These are phyloP conservation scores for Mesitornis unicolor DNA, from an alignment of 2,113 vertebrate genomes.

Conservation along the genomic window DNA sequence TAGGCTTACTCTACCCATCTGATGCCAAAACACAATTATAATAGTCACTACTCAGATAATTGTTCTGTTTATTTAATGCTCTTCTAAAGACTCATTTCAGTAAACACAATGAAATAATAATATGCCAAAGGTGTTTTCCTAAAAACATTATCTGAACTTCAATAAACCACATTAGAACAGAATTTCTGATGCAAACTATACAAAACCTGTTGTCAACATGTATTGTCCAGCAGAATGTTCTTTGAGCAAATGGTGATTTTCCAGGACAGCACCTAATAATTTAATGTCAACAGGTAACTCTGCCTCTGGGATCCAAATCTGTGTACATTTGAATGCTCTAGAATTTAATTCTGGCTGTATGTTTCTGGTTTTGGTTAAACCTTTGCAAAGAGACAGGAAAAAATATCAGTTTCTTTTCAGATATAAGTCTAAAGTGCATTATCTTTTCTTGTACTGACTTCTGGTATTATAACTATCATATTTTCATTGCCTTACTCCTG, in stretches of 20 bases:
- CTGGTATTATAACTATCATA: not conserved
- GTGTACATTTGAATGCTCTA: not conserved
- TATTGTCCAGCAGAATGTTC: not conserved
- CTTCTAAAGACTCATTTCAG: not conserved
- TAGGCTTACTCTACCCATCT: not conserved
- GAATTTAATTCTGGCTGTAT: not conserved
- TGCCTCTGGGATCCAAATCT: not conserved
- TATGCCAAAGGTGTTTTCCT: not conserved
- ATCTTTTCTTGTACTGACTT: not conserved
- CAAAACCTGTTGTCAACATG: not conserved
- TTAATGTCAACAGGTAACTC: not conserved
- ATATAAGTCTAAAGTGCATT: not conserved
- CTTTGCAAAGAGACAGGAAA: not conserved
- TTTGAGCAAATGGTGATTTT: not conserved
- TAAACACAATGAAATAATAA: not conserved
- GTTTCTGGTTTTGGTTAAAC: not conserved
- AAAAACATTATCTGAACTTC: not conserved
- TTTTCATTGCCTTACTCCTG: not conserved
- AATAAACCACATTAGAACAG: not conserved
- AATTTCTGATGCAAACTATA: not conserved
- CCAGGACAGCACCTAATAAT: not conserved
- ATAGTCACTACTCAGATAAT: not conserved
- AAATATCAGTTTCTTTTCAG: not conserved
- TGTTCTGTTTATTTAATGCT: not conserved
- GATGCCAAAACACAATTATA: not conserved